Evolutionary conservation across 2,113 vertebrate genomes (phyloP).

Genomic region (Trachemys scripta): DNA sequence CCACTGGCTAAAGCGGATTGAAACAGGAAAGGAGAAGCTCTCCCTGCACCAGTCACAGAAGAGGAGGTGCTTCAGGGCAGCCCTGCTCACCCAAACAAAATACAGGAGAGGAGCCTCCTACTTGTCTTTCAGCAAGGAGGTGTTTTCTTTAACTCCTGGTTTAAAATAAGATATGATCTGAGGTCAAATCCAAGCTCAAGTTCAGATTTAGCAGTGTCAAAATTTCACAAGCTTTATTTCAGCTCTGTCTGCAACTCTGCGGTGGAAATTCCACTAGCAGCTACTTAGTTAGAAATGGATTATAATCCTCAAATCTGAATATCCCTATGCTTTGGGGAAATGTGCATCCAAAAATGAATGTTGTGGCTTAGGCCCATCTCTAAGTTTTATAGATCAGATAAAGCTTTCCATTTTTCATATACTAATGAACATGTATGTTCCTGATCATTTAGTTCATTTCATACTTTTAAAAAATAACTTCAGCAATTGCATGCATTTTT

Average conservation of each 20-base stretch:
- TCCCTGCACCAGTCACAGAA: not conserved
- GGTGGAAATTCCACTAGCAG: not conserved
- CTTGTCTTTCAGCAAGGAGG: not conserved
- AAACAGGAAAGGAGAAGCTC: not conserved
- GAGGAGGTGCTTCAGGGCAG: not conserved
- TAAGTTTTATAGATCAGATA: not conserved
- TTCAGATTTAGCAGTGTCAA: not conserved
- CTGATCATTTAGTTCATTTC: not conserved
- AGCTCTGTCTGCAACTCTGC: not conserved
- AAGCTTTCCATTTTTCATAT: not conserved
- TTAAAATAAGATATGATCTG: not conserved
- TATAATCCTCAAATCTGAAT: not conserved
- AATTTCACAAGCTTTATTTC: not conserved
- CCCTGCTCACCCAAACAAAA: not conserved
- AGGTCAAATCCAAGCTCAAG: not conserved
- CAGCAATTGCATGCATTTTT: not conserved
- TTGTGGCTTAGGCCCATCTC: not conserved
- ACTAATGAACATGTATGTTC: not conserved
- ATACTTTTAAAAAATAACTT: not conserved
- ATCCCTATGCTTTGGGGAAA: not conserved
- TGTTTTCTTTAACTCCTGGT: not conserved
- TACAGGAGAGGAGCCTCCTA: not conserved
- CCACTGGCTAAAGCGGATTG: not conserved
- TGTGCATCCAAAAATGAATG: not conserved
- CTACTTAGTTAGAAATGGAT: not conserved